Evolutionary conservation across 2,113 vertebrate species (phyloP).

Genomic region (Todiramphus chloris): DNA sequence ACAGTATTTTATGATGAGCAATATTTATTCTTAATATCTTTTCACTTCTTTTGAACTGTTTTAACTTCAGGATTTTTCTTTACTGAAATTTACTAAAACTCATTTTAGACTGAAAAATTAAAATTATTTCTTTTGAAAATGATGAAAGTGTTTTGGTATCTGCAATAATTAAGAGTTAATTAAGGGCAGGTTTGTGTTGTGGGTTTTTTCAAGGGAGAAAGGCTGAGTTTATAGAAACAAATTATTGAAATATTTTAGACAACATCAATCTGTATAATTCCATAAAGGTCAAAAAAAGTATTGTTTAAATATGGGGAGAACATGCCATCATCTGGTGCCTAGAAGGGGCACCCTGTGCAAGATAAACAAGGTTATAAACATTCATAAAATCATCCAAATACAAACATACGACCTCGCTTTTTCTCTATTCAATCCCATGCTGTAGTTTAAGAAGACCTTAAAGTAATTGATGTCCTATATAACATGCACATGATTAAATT

Average conservation of each 20-base stretch:
- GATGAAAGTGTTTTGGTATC: background rate
- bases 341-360: background rate
- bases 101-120: background rate
- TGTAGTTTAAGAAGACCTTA: background rate
- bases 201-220: background rate
- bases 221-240: background rate
- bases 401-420: background rate
- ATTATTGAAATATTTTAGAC: background rate
- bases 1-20: background rate
- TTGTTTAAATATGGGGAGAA: background rate
- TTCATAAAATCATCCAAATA: background rate
- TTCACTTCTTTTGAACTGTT: background rate
- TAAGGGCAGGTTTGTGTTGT: no score
- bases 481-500: background rate
- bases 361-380: background rate
- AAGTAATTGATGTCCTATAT: background rate
- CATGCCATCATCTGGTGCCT: background rate
- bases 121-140: background rate
- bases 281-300: background rate
- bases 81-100: background rate
- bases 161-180: background rate
- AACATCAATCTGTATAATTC: background rate
- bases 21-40: background rate
- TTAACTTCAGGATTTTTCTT: background rate
- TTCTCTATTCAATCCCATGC: background rate